These are phyloP conservation scores for Ochotona princeps DNA, from an alignment of 2,113 vertebrate species.

Conservation along the genomic window DNA sequence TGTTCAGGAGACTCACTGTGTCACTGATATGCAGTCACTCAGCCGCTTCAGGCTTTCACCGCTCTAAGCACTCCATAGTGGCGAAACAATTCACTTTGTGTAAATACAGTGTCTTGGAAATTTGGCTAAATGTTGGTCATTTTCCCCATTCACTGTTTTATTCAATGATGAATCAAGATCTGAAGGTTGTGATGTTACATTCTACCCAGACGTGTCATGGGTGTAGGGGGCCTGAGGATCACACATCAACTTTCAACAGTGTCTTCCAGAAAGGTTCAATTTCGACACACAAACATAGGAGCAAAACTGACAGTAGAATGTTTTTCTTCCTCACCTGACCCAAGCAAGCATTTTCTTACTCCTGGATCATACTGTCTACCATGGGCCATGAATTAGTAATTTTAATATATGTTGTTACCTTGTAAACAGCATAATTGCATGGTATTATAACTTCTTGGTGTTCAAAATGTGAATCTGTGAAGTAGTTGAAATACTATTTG, in stretches of 20 bases:
- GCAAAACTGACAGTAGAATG: background rate
- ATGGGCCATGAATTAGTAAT: background rate
- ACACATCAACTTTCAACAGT: background rate
- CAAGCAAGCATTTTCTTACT: background rate
- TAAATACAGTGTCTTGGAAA: background rate
- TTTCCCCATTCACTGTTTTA: background rate
- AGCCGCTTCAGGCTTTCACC: background rate
- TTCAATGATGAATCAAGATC: background rate
- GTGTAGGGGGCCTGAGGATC: background rate
- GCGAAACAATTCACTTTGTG: background rate
- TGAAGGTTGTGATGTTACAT: background rate
- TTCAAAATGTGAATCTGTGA: slow-evolving; percentile 2
- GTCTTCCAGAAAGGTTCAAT: background rate
- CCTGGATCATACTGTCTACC: background rate
- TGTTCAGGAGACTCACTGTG: background rate
- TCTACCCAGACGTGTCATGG: fast-evolving
- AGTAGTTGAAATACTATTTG: slow-evolving; percentile 7
- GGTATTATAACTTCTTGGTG: background rate
- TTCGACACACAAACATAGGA: background rate
- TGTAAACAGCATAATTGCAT: background rate
- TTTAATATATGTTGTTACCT: background rate
- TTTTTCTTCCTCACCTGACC: background rate
- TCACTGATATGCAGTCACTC: background rate
- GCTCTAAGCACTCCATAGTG: background rate
- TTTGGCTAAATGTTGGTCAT: background rate